These are phyloP conservation scores for Isoperla grammatica DNA, from an alignment of 2,888 invertebrate genomes.

Conservation along the genomic window DNA sequence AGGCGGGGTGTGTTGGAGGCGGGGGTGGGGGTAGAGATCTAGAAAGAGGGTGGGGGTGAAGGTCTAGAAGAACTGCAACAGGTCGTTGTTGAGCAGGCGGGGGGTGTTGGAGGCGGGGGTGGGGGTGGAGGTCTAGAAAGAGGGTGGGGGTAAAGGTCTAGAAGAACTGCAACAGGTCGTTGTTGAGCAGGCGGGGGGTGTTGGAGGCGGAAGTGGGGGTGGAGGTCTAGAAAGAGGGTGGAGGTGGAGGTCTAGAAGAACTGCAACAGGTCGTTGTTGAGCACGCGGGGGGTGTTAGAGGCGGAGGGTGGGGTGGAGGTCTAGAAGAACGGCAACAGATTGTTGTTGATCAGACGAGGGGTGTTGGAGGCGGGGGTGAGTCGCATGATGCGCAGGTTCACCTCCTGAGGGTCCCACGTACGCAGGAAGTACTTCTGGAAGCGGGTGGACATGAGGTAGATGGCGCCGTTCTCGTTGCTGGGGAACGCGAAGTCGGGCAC, in stretches of 20 bases:
- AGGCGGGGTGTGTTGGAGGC: too few species aligned
- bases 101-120: too few species aligned
- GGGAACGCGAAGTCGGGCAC: slow-evolving; percentile 67
- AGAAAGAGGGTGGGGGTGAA: too few species aligned
- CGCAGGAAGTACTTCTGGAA: slow-evolving; percentile 76
- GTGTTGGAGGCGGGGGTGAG: slow-evolving; percentile 38
- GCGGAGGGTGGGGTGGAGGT: background rate
- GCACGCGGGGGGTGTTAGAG: too few species aligned
- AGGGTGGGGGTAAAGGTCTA: too few species aligned
- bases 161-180: too few species aligned
- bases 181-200: too few species aligned
- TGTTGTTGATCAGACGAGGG: background rate
- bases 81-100: too few species aligned
- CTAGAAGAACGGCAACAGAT: background rate
- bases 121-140: too few species aligned
- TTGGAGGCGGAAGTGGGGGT: background rate
- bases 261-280: too few species aligned
- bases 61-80: too few species aligned
- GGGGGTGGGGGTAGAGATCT: too few species aligned
- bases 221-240: background rate
- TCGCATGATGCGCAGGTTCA: slow-evolving; percentile 68
- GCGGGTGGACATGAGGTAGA: slow-evolving; percentile 70
- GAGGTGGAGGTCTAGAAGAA: background rate
- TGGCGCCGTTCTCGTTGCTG: slow-evolving; percentile 59
- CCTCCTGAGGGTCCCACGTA: slow-evolving; percentile 59